Evolutionary conservation across 2,797 vertebrate species (phyloP).

Genomic region (Karalla daura): DNA sequence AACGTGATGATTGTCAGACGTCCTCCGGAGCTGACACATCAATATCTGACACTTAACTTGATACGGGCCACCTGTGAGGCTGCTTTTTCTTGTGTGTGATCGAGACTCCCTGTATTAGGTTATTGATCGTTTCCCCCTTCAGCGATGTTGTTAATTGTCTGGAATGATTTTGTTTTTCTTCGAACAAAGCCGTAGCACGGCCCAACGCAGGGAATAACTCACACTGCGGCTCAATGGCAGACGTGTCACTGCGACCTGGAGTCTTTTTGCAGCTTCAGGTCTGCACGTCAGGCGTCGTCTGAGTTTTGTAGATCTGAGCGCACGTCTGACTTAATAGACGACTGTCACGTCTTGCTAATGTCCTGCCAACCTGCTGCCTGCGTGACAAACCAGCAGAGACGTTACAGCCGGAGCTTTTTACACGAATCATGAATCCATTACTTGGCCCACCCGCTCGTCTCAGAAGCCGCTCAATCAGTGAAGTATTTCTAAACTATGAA

Average conservation of each 20-base stretch:
- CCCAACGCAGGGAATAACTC: background rate
- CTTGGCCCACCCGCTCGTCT: background rate
- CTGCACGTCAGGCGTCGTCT: background rate
- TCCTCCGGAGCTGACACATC: background rate
- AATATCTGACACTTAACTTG: conserved; percentile 7
- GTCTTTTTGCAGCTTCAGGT: background rate
- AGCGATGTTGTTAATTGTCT: background rate
- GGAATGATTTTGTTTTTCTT: background rate
- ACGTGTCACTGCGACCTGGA: background rate
- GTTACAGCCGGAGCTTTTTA: background rate
- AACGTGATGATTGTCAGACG: conserved; percentile 6
- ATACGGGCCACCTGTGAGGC: background rate
- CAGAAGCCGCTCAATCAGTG: conserved; percentile 21
- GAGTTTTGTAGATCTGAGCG: background rate
- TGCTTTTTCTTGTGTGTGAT: conserved; percentile 4
- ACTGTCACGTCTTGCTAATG: background rate
- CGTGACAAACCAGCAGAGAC: background rate
- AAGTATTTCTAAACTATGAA: conserved; percentile 13
- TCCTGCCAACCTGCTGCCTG: background rate
- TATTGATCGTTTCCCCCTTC: background rate
- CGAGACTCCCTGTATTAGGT: background rate
- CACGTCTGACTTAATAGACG: background rate
- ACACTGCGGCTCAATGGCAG: background rate
- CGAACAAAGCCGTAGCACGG: background rate
- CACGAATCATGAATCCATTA: background rate